Percentiles rank a stretch among this genome's conserved stretches.
phyloP scores from a whole-genome alignment of 2,888 invertebrate species.

The Rhopalosiphum nymphaeae region DNA sequence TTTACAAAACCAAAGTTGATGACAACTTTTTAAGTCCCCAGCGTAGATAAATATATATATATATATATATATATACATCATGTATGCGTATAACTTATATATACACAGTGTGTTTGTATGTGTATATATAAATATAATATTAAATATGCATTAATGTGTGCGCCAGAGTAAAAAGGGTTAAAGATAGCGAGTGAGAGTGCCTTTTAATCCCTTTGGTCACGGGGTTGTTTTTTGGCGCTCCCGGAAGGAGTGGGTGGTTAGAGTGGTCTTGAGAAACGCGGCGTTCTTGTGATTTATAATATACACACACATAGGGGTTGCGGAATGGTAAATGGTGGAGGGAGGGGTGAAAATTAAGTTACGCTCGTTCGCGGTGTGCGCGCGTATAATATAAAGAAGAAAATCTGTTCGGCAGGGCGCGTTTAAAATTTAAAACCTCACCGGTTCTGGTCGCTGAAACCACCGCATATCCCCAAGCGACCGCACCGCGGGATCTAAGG shows the following conservation, averaged over 20 bases:
- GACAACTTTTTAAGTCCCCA: conserved; percentile 63
- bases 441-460: conserved; percentile 50
- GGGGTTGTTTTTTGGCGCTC: conserved; percentile 62
- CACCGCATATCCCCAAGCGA: conserved; percentile 53
- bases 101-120: conserved; percentile 17
- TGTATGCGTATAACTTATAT: background rate
- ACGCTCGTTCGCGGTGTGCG: conserved; percentile 40
- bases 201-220: conserved; percentile 65
- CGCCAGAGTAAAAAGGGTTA: conserved; percentile 64
- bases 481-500: conserved; percentile 14
- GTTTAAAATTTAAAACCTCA: conserved; percentile 65
- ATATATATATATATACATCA: background rate
- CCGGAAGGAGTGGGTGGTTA: conserved; percentile 43
- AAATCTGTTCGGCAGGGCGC: conserved; percentile 53
- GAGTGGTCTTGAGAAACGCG: conserved; percentile 63
- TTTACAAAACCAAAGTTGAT: conserved; percentile 62
- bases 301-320: conserved; percentile 6
- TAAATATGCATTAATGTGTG: conserved; percentile 65
- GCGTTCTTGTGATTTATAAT: conserved; percentile 62
- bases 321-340: background rate
- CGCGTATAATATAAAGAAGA: conserved; percentile 54
- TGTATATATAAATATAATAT: conserved; percentile 51
- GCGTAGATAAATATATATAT: conserved; percentile 8
- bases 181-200: conserved; percentile 64
- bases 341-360: conserved; percentile 54